These are phyloP conservation scores for Adelges cooleyi DNA, from an alignment of 1,140 invertebrate species.

Conservation along the genomic window DNA sequence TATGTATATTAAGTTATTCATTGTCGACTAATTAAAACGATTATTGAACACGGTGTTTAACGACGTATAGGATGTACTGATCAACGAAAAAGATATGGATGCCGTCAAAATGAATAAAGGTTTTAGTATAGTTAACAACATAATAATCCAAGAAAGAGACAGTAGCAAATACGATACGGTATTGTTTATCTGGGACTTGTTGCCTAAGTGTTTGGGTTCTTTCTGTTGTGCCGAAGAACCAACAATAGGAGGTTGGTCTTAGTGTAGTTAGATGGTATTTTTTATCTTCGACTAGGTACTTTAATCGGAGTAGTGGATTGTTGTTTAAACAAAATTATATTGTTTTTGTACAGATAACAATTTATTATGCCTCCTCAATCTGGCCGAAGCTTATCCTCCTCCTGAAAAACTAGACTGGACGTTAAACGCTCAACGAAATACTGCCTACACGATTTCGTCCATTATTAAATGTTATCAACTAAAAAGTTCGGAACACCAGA, in stretches of 20 bases:
- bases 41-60: no score
- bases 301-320: no score
- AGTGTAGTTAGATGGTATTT: no score
- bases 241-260: neutral
- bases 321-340: no score
- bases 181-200: slow-evolving; percentile 7
- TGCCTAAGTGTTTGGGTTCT: slow-evolving; percentile 6
- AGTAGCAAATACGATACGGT: neutral
- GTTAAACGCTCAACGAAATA: slow-evolving; percentile 13
- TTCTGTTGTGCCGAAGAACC: slow-evolving; percentile 5
- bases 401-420: neutral
- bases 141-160: neutral
- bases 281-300: no score
- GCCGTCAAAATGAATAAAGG: neutral
- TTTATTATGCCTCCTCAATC: slow-evolving; percentile 9
- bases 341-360: slow-evolving; percentile 1
- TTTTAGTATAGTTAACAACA: neutral
- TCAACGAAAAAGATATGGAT: neutral
- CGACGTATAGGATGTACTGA: slow-evolving; percentile 4
- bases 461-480: slow-evolving; percentile 4
- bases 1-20: no score
- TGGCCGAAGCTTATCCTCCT: neutral
- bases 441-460: slow-evolving; percentile 7
- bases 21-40: no score
- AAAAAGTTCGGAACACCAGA: neutral